Evolutionary conservation across 2,797 vertebrate species (phyloP), one percentile per base, ranked within the genome.

Genomic region (Alca torda): DNA sequence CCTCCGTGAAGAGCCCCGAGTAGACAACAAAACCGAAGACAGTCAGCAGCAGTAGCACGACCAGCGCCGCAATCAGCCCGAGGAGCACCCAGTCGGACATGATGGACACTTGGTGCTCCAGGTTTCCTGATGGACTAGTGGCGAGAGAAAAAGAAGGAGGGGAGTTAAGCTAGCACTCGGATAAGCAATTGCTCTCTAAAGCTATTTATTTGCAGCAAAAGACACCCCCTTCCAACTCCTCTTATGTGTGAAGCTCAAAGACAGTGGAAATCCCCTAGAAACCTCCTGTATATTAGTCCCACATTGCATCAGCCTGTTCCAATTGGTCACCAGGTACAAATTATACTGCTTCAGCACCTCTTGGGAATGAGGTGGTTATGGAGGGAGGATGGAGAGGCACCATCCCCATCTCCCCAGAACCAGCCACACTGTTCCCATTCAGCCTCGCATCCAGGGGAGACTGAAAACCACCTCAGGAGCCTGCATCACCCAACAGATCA

Each of bases 11-110:
- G 50, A 99, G 97, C 69, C 99, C 99, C 14, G 99, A 99, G 97
- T 99, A 99, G 84, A 98, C 93, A 3, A 98, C 95, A 10, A 98
- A 99, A 20, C 96, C 98, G 4, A 98, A 98, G 69, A 98, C 24
- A 0, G 98, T 98, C 53, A 98, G 96, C 74, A 99, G 93, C 69
- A 99, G 97, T 94, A 98, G 95, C 26, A 97, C 16, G 7, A 99
- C 82, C 92, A 99, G 88, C 48, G 89, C 97, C 1, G 93, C 91
- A 6, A 98, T 98, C 86, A 98, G 96, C 84, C 98, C 98, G 23
- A 99, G 95, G 39, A 98, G 97, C 30, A 98, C 79, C 97, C 98
- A 98, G 95, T 99, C 99, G 4, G 98, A 96, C 98, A 99, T 99
- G 97, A 96, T 60, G 91, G 97, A 96, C 60, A 5, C 95, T 60